These are phyloP conservation scores for Pyrochroa serraticornis DNA, from an alignment of 2,888 invertebrate genomes.

Conservation along the genomic window DNA sequence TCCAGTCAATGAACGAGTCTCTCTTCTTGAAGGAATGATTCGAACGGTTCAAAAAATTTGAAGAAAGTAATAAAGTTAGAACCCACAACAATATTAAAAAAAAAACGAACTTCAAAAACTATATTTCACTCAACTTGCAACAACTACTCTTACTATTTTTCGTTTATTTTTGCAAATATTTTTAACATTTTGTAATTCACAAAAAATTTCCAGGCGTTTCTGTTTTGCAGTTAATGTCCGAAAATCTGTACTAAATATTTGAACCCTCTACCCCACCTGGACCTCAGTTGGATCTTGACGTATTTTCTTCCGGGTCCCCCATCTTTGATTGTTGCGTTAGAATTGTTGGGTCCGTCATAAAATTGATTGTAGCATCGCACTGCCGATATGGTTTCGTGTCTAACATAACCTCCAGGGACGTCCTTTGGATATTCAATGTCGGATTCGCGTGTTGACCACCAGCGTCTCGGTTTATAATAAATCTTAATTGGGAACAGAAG, in stretches of 20 bases:
- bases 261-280: constrained; percentile 46
- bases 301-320: constrained; percentile 50
- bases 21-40: no score
- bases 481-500: no score
- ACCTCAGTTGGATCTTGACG: constrained; percentile 46
- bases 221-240: constrained; percentile 42
- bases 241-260: constrained; percentile 48
- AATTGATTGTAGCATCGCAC: constrained; percentile 49
- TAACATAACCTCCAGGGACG: constrained; percentile 44
- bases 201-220: no score
- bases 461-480: constrained; percentile 44
- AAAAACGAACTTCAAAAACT: no score
- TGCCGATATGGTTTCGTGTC: constrained; percentile 49
- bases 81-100: no score
- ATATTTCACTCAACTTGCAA: no score
- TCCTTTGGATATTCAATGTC: constrained; percentile 49
- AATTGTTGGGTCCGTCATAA: constrained; percentile 44
- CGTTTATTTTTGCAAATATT: no score
- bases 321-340: constrained; percentile 43
- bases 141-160: no score
- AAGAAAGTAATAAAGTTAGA: no score
- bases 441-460: constrained; percentile 46
- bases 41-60: no score
- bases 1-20: no score
- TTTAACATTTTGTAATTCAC: no score